These are phyloP conservation scores for Mola mola DNA, from an alignment of 2,113 vertebrate genomes.

Conservation along the genomic window DNA sequence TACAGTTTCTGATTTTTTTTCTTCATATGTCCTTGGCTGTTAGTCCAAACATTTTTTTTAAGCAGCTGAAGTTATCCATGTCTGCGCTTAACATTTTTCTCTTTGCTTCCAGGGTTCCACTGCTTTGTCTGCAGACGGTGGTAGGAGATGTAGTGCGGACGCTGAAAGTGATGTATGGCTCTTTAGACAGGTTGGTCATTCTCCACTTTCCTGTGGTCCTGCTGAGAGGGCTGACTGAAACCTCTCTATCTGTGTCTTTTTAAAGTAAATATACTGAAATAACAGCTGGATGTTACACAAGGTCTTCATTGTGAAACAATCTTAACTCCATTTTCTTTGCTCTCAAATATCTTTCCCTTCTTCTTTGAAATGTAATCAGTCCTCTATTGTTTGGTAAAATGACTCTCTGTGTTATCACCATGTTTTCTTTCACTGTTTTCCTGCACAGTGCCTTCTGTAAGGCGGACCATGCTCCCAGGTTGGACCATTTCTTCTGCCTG, in stretches of 20 bases:
- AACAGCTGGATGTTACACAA: conserved; percentile 4
- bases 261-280: neutral
- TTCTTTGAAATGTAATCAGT: neutral
- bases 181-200: conserved; percentile 87
- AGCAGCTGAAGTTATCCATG: no score
- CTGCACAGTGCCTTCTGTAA: conserved; percentile 88
- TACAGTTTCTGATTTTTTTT: conserved; percentile 9
- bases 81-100: no score
- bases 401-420: neutral
- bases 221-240: neutral
- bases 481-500: conserved; percentile 96
- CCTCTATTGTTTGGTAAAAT: neutral
- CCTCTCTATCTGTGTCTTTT: neutral
- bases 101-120: conserved; percentile 85
- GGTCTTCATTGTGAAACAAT: neutral
- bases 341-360: neutral
- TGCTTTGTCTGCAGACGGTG: conserved; percentile 89
- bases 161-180: conserved; percentile 91
- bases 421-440: neutral
- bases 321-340: neutral
- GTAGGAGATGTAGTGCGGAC: conserved; percentile 86
- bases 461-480: conserved; percentile 81
- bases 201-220: conserved; percentile 1
- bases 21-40: no score
- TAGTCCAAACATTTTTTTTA: no score